Evolutionary conservation across 2,113 vertebrate genomes (phyloP).

Genomic region (Lipotes vexillifer): DNA sequence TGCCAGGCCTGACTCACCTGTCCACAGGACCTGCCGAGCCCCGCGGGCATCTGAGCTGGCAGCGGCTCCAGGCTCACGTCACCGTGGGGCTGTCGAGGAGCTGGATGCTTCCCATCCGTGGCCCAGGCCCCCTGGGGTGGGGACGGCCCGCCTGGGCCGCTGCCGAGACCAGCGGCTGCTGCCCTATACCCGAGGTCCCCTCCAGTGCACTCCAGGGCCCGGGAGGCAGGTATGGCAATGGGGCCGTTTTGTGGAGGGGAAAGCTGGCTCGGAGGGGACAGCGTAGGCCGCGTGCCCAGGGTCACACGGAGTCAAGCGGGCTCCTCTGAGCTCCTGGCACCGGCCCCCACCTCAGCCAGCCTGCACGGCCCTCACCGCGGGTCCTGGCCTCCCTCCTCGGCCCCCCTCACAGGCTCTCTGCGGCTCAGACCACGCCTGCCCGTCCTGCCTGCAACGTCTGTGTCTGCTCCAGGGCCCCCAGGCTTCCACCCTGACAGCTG

Average conservation of each 20-base stretch:
- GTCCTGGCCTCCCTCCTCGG: neutral
- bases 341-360: rapidly evolving
- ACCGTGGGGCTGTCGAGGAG: rapidly evolving
- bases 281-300: neutral
- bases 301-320: neutral
- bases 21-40: neutral
- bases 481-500: neutral
- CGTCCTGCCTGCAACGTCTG: neutral
- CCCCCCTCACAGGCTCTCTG: neutral
- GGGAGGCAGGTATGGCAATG: rapidly evolving
- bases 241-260: neutral
- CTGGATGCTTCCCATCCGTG: rapidly evolving
- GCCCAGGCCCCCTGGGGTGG: neutral
- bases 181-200: neutral
- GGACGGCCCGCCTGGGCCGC: no score
- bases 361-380: rapidly evolving
- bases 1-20: neutral
- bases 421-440: neutral
- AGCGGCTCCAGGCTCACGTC: rapidly evolving
- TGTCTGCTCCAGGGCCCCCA: neutral
- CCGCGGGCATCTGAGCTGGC: neutral
- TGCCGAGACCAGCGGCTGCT: neutral
- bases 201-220: neutral
- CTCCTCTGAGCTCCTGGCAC: neutral
- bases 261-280: neutral